Percentiles rank a stretch among this genome's conserved stretches.
Evolutionary conservation across 2,797 vertebrate species (phyloP).

Genomic region (Telmatherina bonti): DNA sequence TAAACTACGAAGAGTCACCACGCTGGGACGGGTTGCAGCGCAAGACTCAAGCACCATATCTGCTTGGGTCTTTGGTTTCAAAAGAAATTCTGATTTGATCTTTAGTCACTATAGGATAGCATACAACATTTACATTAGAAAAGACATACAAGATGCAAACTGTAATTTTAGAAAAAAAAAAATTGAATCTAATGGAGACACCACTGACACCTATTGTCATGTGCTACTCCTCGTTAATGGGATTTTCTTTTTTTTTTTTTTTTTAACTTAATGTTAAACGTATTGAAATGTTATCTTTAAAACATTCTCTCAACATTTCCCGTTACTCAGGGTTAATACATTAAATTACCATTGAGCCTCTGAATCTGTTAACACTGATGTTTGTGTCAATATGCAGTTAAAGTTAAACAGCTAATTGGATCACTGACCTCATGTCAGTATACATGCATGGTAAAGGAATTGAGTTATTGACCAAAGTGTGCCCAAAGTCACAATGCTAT

Average conservation of each 20-base stretch:
- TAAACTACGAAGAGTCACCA: constrained; percentile 37
- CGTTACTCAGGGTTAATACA: neutral
- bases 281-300: neutral
- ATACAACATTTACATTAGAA: neutral
- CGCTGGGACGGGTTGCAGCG: constrained; percentile 5
- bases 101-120: neutral
- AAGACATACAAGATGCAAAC: neutral
- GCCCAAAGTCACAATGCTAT: no score
- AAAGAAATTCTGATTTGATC: neutral
- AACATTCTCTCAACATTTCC: neutral
- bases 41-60: neutral
- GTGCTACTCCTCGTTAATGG: neutral
- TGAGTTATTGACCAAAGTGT: no score
- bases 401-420: no score
- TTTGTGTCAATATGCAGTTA: no score
- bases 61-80: neutral
- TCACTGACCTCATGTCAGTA: no score
- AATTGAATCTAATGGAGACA: neutral
- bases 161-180: neutral
- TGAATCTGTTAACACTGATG: neutral
- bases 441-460: no score
- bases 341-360: neutral
- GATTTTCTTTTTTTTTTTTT: neutral
- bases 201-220: neutral
- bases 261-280: neutral